Evolutionary conservation across 2,113 vertebrate genomes (phyloP).

Genomic region (Vombatus ursinus): DNA sequence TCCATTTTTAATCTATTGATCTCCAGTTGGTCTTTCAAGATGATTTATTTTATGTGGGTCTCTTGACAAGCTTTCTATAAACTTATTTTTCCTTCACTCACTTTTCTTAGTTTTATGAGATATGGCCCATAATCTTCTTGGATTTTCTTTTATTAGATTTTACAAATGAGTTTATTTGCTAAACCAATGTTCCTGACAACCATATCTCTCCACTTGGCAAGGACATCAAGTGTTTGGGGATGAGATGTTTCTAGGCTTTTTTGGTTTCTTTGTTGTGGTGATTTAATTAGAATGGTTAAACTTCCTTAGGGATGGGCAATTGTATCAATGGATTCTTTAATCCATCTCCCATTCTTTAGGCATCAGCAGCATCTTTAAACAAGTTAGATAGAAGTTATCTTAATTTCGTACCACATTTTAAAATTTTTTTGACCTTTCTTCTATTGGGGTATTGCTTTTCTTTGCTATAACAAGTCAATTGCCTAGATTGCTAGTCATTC

Average conservation of each 20-base stretch:
- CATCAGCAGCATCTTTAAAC: not conserved
- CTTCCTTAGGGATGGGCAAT: not conserved
- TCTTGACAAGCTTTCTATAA: not conserved
- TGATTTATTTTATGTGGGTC: not conserved
- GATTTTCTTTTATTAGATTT: not conserved
- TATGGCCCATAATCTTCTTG: not conserved
- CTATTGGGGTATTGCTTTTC: not conserved
- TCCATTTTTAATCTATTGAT: not conserved
- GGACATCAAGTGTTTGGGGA: not conserved
- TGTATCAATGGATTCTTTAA: not conserved
- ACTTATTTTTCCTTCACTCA: not conserved
- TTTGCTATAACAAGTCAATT: not conserved
- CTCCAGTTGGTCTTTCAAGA: not conserved
- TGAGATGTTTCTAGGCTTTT: not conserved
- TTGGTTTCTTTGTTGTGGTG: not conserved
- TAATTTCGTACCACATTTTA: not conserved
- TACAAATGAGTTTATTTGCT: not conserved
- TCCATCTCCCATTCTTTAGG: not conserved
- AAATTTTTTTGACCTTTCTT: not conserved
- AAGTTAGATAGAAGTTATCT: not conserved
- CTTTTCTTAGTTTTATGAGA: not conserved
- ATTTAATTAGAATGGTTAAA: not conserved
- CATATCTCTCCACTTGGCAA: not conserved
- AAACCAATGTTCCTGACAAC: not conserved
- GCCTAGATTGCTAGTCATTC: not conserved